Conservation (phyloP, 2,113 vertebrate species). For the Petroica traversi region DNA sequence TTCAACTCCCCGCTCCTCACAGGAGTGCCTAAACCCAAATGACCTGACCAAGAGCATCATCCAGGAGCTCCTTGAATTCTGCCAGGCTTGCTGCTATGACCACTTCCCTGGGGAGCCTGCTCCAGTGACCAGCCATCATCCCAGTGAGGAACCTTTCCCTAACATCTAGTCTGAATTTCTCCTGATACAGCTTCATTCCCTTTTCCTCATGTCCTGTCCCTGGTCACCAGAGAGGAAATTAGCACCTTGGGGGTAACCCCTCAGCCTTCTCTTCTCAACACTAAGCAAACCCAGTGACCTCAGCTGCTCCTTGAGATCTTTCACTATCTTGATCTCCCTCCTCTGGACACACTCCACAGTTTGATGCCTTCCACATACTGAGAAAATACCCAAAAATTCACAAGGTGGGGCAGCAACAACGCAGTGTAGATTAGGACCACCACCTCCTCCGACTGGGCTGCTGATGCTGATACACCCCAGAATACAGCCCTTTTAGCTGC, state of each 20-base stretch:
- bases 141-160: background rate
- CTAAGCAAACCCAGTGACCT: background rate
- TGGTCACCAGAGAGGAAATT: background rate
- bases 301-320: background rate
- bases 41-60: accelerated
- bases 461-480: background rate
- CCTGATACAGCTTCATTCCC: background rate
- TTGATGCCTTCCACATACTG: background rate
- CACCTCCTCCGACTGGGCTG: accelerated
- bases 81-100: accelerated
- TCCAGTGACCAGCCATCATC: background rate
- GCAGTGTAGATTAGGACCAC: background rate
- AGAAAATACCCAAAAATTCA: background rate
- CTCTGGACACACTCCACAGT: background rate
- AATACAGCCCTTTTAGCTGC: background rate
- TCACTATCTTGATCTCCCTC: background rate
- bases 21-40: background rate
- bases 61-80: background rate
- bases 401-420: background rate
- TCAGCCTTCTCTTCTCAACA: background rate
- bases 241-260: background rate
- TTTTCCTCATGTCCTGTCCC: background rate
- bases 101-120: background rate
- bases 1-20: background rate
- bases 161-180: background rate